Conservation (phyloP, 2,113 vertebrate species). For the Ardeotis arabs region DNA sequence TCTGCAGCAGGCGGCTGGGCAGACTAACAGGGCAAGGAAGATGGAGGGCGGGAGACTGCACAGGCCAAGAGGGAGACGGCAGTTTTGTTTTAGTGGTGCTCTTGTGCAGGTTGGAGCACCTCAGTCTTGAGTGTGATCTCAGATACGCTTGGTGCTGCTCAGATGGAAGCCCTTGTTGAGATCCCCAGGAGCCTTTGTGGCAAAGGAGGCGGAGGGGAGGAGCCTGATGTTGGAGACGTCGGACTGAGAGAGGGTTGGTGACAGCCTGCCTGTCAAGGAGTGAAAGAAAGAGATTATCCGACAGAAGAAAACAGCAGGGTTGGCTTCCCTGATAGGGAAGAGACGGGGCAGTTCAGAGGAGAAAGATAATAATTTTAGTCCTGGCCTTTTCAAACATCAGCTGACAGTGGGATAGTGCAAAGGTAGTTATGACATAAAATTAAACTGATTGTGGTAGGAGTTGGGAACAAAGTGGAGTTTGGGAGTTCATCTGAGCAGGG, state of each 20-base stretch:
- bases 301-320: neutral
- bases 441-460: neutral
- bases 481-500: neutral
- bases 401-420: neutral
- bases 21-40: neutral
- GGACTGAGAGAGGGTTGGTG: neutral
- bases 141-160: neutral
- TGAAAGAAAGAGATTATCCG: neutral
- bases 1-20: neutral
- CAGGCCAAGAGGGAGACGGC: neutral
- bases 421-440: neutral
- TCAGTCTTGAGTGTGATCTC: neutral
- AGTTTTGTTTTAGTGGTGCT: neutral
- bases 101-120: neutral
- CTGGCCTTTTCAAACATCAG: neutral
- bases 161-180: neutral
- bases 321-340: neutral
- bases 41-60: neutral
- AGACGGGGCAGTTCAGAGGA: neutral
- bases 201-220: constrained; percentile 18
- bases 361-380: neutral
- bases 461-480: neutral
- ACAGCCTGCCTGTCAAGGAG: neutral
- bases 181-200: neutral
- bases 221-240: neutral